These are phyloP conservation scores for Stenurella melanura DNA, from an alignment of 2,888 invertebrate species.

Conservation along the genomic window DNA sequence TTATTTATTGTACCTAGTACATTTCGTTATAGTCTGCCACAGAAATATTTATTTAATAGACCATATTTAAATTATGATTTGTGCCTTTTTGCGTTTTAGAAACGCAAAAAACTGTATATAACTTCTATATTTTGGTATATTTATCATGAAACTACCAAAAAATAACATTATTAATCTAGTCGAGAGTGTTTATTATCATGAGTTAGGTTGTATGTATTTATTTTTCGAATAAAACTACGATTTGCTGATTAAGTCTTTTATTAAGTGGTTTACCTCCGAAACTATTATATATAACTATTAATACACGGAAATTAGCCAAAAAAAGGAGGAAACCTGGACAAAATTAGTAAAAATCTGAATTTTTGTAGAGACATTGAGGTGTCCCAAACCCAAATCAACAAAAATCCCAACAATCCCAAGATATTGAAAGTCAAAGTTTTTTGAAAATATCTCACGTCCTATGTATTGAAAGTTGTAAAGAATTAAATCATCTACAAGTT, in stretches of 20 bases:
- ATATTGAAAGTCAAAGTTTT: too few species aligned
- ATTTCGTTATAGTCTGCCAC: neutral
- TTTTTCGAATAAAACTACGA: constrained; percentile 47
- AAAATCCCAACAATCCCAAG: too few species aligned
- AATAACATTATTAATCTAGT: constrained; percentile 43
- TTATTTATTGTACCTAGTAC: neutral
- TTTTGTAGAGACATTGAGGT: too few species aligned
- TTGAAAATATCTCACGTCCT: too few species aligned
- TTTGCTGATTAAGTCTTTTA: constrained; percentile 7
- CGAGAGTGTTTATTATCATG: constrained; percentile 44
- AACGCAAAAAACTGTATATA: constrained; percentile 33
- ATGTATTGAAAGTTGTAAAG: too few species aligned
- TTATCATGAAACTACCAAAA: constrained; percentile 36
- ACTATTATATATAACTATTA: too few species aligned
- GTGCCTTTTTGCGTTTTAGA: constrained; percentile 38
- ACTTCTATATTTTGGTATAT: constrained; percentile 26
- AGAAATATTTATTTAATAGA: neutral
- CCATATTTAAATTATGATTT: constrained; percentile 22
- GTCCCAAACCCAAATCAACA: too few species aligned
- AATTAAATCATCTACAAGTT: too few species aligned
- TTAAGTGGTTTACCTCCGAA: neutral
- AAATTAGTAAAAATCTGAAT: too few species aligned
- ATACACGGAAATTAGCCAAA: too few species aligned
- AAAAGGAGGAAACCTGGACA: too few species aligned
- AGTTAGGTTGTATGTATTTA: constrained; percentile 47